phyloP scores from a whole-genome alignment of 1,140 invertebrate species.

The Trachymyrmex cornetzi region DNA sequence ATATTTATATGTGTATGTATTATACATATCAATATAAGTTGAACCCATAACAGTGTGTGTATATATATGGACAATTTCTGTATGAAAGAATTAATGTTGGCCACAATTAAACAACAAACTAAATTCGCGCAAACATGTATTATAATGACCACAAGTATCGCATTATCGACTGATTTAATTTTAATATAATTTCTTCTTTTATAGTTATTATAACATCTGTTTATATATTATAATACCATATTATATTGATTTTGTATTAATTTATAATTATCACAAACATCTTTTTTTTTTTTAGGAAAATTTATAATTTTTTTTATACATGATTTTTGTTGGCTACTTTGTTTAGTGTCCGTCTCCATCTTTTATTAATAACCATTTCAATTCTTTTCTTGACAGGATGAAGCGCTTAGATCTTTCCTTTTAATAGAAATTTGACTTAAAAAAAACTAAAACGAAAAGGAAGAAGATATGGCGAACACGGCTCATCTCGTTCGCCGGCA shows the following conservation, averaged over 20 bases:
- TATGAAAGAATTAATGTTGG: constrained; percentile 15
- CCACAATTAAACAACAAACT: neutral
- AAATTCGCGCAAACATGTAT: neutral
- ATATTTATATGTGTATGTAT: too few species aligned
- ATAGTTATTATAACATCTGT: neutral
- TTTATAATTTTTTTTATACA: neutral
- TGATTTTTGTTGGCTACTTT: neutral
- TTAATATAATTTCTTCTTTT: constrained; percentile 12
- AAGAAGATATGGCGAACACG: constrained; percentile 92
- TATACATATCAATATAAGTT: constrained; percentile 3
- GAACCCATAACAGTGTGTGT: neutral
- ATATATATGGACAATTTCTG: neutral
- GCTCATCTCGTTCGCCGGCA: constrained; percentile 94
- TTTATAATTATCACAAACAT: neutral
- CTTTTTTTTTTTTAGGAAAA: neutral
- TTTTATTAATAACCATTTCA: constrained; percentile 13
- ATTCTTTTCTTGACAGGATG: constrained; percentile 80
- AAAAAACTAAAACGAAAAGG: constrained; percentile 41
- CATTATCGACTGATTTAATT: neutral
- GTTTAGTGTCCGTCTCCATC: neutral
- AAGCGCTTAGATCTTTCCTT: constrained; percentile 78
- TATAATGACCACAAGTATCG: neutral
- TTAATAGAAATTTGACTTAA: constrained; percentile 73
- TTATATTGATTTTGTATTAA: constrained; percentile 2
- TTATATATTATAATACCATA: neutral